These are phyloP conservation scores for Andrena haemorrhoa DNA, from an alignment of 2,888 invertebrate genomes.

Conservation along the genomic window DNA sequence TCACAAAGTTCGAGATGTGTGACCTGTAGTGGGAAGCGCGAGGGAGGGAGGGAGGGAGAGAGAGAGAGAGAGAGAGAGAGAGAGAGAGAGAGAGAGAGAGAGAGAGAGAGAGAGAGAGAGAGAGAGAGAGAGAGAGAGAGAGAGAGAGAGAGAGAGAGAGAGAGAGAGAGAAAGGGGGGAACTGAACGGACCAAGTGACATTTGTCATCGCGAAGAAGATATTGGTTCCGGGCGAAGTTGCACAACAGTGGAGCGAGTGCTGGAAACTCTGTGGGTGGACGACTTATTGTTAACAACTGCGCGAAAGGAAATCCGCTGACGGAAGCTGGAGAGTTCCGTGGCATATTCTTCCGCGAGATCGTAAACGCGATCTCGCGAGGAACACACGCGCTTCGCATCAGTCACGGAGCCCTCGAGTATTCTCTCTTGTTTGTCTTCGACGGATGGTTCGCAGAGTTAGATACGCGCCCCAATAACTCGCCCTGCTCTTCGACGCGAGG, in stretches of 20 bases:
- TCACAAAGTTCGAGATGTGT: slow-evolving; percentile 44
- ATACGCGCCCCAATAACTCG: neutral
- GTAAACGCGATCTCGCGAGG: neutral
- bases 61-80: neutral
- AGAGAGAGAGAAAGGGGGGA: neutral
- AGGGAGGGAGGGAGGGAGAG: neutral
- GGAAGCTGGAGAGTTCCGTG: slow-evolving; percentile 10
- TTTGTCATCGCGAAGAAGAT: slow-evolving; percentile 64
- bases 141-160: too few relatives aligned
- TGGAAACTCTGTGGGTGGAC: slow-evolving; percentile 15
- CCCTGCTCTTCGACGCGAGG: neutral
- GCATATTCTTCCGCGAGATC: neutral
- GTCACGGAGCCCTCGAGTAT: neutral
- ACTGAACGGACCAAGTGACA: slow-evolving; percentile 44
- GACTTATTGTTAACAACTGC: slow-evolving; percentile 46
- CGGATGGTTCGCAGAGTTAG: neutral
- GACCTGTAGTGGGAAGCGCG: neutral
- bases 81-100: too few relatives aligned
- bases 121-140: too few relatives aligned
- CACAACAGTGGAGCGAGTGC: slow-evolving; percentile 3
- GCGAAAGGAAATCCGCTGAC: slow-evolving; percentile 30
- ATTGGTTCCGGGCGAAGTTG: slow-evolving; percentile 53
- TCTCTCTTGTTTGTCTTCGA: slow-evolving; percentile 16
- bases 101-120: too few relatives aligned
- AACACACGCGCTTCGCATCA: too few relatives aligned